Conservation (phyloP, 2,113 vertebrate species). For the Corythaixoides concolor region DNA sequence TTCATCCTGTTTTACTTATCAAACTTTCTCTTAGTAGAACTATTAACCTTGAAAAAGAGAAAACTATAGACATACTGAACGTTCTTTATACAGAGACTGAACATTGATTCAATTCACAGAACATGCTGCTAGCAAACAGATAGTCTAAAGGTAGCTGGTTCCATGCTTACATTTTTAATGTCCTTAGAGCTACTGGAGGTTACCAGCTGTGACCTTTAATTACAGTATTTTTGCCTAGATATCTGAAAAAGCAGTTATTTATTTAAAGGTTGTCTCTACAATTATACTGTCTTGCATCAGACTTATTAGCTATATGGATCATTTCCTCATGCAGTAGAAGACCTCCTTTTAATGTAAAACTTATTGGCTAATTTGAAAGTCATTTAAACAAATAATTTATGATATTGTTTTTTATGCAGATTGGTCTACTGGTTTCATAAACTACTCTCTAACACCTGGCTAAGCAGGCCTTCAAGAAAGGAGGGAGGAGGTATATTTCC, state of each 20-base stretch:
- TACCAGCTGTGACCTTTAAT: background rate
- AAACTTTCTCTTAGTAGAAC: background rate
- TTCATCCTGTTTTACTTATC: background rate
- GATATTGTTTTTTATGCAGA: background rate
- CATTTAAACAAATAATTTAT: background rate
- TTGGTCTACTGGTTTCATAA: background rate
- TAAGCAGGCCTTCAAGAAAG: background rate
- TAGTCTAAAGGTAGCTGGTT: background rate
- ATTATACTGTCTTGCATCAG: background rate
- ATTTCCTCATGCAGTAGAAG: background rate
- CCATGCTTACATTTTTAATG: background rate
- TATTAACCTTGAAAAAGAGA: background rate
- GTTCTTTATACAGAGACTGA: background rate
- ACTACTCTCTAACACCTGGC: background rate
- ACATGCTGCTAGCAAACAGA: background rate
- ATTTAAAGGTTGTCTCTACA: background rate
- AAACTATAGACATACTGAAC: background rate
- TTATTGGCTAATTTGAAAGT: background rate
- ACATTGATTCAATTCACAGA: background rate
- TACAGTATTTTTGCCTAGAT: background rate
- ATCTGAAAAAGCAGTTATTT: background rate
- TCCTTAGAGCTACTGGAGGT: background rate
- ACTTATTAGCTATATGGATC: background rate
- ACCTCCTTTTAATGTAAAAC: background rate
- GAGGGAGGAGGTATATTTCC: background rate